phyloP scores from a whole-genome alignment of 2,888 invertebrate genomes.

The Heteromyza rotundicornis region DNA sequence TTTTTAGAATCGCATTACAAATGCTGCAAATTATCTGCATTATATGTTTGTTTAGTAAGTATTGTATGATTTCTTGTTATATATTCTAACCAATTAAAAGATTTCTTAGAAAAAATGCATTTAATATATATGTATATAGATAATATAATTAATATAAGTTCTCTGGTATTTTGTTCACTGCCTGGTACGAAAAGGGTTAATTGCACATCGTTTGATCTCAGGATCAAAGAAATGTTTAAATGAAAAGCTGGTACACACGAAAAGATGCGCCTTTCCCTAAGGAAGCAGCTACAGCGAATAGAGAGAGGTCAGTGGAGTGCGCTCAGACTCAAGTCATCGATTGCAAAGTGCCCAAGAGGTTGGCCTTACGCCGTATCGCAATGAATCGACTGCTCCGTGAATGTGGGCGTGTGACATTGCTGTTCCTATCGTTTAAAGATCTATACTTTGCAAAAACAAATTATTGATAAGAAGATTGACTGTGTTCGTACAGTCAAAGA shows the following conservation, averaged over 20 bases:
- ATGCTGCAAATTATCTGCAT: too few relatives aligned
- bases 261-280: slow-evolving; percentile 37
- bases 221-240: slow-evolving; percentile 40
- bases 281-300: too few relatives aligned
- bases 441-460: slow-evolving; percentile 51
- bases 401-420: slow-evolving; percentile 62
- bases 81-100: too few relatives aligned
- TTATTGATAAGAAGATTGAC: slow-evolving; percentile 51
- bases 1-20: too few relatives aligned
- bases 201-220: slow-evolving; percentile 23
- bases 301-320: slow-evolving; percentile 30
- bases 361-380: slow-evolving; percentile 37
- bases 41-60: too few relatives aligned
- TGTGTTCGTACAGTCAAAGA: slow-evolving; percentile 39
- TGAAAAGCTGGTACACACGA: slow-evolving; percentile 41
- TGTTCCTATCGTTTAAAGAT: slow-evolving; percentile 56
- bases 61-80: too few relatives aligned
- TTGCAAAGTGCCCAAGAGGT: slow-evolving; percentile 38
- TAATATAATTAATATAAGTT: too few relatives aligned
- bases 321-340: slow-evolving; percentile 22
- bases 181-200: background rate
- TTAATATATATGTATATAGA: too few relatives aligned
- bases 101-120: too few relatives aligned
- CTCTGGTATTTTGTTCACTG: too few relatives aligned
- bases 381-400: slow-evolving; percentile 52